phyloP scores from a whole-genome alignment of 2,888 invertebrate genomes.

The Dyspetes luteomarginatus region DNA sequence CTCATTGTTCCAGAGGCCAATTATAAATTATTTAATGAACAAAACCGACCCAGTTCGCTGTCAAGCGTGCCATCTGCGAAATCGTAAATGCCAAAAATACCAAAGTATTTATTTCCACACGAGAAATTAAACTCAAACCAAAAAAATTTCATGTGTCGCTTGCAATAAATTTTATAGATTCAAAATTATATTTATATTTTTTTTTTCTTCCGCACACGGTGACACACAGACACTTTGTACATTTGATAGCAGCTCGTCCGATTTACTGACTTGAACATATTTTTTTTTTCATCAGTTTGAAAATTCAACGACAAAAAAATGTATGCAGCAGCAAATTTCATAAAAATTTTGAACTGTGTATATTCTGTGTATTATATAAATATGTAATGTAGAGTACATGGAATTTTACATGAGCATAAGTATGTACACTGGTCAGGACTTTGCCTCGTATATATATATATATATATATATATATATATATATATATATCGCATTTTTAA shows the following conservation, averaged over 20 bases:
- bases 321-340: conserved; percentile 11
- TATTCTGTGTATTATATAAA: neutral
- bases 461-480: neutral
- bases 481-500: too few species aligned
- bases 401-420: neutral
- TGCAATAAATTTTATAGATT: neutral
- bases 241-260: neutral
- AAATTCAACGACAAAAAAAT: conserved; percentile 13
- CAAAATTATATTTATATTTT: too few species aligned
- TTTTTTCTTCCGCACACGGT: neutral
- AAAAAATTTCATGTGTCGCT: neutral
- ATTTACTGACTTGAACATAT: conserved; percentile 10
- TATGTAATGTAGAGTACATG: neutral
- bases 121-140: neutral
- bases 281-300: conserved; percentile 23
- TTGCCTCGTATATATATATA: neutral
- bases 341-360: conserved; percentile 18
- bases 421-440: conserved; percentile 4
- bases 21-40: conserved; percentile 54
- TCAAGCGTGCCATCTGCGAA: conserved; percentile 1
- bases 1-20: conserved; percentile 43
- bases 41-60: conserved; percentile 34
- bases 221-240: neutral
- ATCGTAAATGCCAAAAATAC: conserved; percentile 38
- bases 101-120: conserved; percentile 8